Percentiles rank a stretch among this genome's conserved stretches.
These are phyloP conservation scores for Apus apus DNA, from an alignment of 2,113 vertebrate species.

Conservation along the genomic window DNA sequence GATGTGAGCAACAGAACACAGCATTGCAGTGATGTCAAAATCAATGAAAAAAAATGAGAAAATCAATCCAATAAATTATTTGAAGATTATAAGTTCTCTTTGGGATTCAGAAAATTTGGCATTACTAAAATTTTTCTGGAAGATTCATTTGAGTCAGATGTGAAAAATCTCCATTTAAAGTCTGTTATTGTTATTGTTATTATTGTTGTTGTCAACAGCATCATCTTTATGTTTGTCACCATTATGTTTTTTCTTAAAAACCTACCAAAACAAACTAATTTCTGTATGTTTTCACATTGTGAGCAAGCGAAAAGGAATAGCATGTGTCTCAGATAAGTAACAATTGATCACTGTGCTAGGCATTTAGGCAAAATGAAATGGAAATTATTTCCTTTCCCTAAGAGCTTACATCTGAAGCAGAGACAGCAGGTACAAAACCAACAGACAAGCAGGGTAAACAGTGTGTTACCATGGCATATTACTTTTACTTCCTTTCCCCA, in stretches of 20 bases:
- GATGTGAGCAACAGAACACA: not conserved
- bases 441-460: not conserved
- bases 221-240: not conserved
- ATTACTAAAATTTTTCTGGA: not conserved
- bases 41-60: not conserved
- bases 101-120: not conserved
- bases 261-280: not conserved
- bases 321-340: not conserved
- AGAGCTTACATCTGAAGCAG: not conserved
- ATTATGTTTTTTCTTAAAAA: conserved; percentile 13
- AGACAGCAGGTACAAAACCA: not conserved
- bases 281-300: not conserved
- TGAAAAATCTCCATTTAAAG: not conserved
- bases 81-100: not conserved
- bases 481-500: not conserved
- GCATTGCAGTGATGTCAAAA: not conserved
- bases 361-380: not conserved
- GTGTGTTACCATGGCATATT: not conserved
- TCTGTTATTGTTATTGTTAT: not conserved
- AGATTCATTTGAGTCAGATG: not conserved
- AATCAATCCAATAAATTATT: not conserved
- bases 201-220: not conserved
- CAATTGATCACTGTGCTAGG: not conserved
- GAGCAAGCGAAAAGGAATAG: not conserved
- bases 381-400: not conserved